These are phyloP conservation scores for Eurystomus gularis DNA, from an alignment of 2,113 vertebrate species.

Conservation along the genomic window DNA sequence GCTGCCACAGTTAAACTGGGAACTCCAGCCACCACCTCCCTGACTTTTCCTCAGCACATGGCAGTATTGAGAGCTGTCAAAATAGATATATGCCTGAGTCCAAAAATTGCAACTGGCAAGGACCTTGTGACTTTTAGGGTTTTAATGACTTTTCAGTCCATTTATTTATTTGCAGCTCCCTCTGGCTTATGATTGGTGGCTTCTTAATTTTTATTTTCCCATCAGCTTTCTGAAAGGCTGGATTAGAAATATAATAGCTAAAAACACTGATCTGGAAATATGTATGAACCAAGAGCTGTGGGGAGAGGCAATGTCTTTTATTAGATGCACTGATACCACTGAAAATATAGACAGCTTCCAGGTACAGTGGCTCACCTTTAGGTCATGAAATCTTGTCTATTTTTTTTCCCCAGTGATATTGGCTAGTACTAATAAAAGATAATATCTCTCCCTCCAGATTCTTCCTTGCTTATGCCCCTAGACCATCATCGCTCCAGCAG, in stretches of 20 bases:
- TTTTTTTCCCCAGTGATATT: not conserved
- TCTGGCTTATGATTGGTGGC: not conserved
- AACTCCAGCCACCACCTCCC: not conserved
- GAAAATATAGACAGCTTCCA: not conserved
- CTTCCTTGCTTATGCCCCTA: not conserved
- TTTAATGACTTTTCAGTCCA: not conserved
- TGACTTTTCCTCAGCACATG: not conserved
- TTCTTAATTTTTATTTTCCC: slow-evolving; percentile 1
- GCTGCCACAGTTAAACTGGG: accelerated
- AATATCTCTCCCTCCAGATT: not conserved
- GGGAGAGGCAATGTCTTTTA: not conserved
- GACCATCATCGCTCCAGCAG: not conserved
- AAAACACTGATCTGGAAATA: not conserved
- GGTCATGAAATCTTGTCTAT: not conserved
- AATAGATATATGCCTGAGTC: not conserved
- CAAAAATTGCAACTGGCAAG: not conserved
- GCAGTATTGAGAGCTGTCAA: not conserved
- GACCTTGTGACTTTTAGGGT: not conserved
- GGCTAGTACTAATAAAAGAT: not conserved
- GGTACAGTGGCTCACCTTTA: not conserved
- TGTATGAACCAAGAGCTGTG: not conserved
- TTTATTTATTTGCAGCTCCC: not conserved
- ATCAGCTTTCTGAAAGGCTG: not conserved
- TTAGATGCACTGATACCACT: not conserved
- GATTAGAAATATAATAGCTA: not conserved